Base-by-base conservation (phyloP, 2,888 invertebrate genomes). In the Scaptomyza caliginosa region DNA sequence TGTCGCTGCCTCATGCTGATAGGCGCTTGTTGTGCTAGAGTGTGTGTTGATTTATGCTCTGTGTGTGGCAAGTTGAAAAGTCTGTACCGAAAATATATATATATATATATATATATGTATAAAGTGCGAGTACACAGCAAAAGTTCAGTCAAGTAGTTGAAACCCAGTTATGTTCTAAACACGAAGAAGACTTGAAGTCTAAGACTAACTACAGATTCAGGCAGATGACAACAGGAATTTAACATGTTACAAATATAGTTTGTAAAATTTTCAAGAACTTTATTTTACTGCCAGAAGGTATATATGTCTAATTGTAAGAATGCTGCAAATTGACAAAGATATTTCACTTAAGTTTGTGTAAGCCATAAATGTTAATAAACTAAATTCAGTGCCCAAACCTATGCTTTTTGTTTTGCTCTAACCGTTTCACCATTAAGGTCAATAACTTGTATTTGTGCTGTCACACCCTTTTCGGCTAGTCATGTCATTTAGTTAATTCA, bases 31-130 rank as follows among this genome's bases (percentile, higher is more conserved):
- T 42, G 28, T 11, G 57, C 5, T 11, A 28, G 54, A 57, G 39
- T 36, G 54, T 59, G 57, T 60, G 59, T 56, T 57, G 67, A 81
- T 74, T 77, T 83, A 83, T 83, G 72, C 62, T 55, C 69, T 83
- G 56, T 63, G 66, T 63, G 74, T 60, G 80, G 74, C 77, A 83
- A 74, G 65, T 57, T 78, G 67, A 52, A 73, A 78, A 75, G 67
- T 65, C 70, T 24, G 28, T 50, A 30, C 40, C 56, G 40, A 52
- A 2, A 11, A 26, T 17, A 26, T 1, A 10, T 24, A 16, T 24
- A 24, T 24, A 13, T 21, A 10, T 45, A 46, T 3, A 5, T 16
- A 17, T 13, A 23, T 43, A 46, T 3, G 8, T 16, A 17, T 13
- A 23, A 26, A 43, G 43, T 17, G 26, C 13, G 32, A 30, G 23